These are phyloP conservation scores for Phoxinus phoxinus DNA, from an alignment of 2,113 vertebrate genomes.

Conservation along the genomic window DNA sequence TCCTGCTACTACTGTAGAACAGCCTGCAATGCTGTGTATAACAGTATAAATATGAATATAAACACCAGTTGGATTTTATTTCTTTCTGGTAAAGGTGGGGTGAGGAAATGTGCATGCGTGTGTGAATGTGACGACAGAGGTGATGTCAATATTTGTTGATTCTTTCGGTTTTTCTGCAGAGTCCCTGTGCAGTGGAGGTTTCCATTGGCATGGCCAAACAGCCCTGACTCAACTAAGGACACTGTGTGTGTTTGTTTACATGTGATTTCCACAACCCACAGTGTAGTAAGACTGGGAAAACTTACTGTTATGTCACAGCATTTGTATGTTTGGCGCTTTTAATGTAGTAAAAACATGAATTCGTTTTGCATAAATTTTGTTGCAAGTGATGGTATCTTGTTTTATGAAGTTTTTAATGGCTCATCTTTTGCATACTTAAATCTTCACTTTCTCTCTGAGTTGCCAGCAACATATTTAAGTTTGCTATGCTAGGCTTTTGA, in stretches of 20 bases:
- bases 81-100: slow-evolving; percentile 14
- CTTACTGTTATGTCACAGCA: slow-evolving; percentile 17
- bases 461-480: neutral
- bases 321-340: neutral
- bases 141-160: slow-evolving; percentile 47
- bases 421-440: no score
- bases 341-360: slow-evolving; percentile 8
- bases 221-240: slow-evolving; percentile 10
- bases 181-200: slow-evolving; percentile 45
- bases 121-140: neutral
- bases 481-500: neutral
- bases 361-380: neutral
- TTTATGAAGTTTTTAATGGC: neutral
- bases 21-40: neutral
- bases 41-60: slow-evolving; percentile 5
- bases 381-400: neutral
- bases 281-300: slow-evolving; percentile 42
- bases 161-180: slow-evolving; percentile 27
- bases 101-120: slow-evolving; percentile 13
- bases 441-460: neutral
- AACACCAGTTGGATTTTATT: neutral
- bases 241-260: slow-evolving; percentile 41
- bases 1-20: neutral
- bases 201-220: slow-evolving; percentile 38
- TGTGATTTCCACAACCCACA: slow-evolving; percentile 15